phyloP scores from a whole-genome alignment of 1,140 invertebrate species.

The Daktulosphaira vitifoliae region DNA sequence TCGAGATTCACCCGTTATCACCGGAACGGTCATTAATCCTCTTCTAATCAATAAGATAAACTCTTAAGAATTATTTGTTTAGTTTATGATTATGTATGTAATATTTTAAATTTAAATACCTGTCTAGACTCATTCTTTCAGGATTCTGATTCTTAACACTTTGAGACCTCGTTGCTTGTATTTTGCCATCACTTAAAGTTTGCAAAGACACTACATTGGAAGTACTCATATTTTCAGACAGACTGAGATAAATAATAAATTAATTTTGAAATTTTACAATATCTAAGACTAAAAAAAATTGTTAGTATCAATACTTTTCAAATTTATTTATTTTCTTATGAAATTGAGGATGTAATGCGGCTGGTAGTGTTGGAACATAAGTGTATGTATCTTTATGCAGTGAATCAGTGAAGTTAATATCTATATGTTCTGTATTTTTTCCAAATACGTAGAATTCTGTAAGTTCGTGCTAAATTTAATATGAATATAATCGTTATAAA shows the following conservation, averaged over 20 bases:
- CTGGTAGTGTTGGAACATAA: constrained; percentile 34
- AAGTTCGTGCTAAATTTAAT: constrained; percentile 22
- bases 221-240: constrained; percentile 19
- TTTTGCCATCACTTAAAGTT: constrained; percentile 45
- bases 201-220: constrained; percentile 35
- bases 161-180: constrained; percentile 55
- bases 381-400: background rate
- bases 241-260: background rate
- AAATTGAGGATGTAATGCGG: constrained; percentile 33
- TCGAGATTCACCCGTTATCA: constrained; percentile 67
- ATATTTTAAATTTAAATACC: too few species aligned
- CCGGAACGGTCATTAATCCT: constrained; percentile 64
- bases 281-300: background rate
- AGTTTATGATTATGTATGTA: too few species aligned
- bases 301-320: constrained; percentile 8
- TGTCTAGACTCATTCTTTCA: constrained; percentile 67
- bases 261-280: too few species aligned
- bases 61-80: too few species aligned
- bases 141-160: constrained; percentile 64
- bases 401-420: background rate
- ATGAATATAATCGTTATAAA: too few species aligned
- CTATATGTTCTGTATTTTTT: background rate
- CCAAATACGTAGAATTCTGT: background rate
- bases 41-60: constrained; percentile 44
- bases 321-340: constrained; percentile 33